These are phyloP conservation scores for Nematostella vectensis DNA, from an alignment of 92 coral and sea anemone species.

Conservation along the genomic window DNA sequence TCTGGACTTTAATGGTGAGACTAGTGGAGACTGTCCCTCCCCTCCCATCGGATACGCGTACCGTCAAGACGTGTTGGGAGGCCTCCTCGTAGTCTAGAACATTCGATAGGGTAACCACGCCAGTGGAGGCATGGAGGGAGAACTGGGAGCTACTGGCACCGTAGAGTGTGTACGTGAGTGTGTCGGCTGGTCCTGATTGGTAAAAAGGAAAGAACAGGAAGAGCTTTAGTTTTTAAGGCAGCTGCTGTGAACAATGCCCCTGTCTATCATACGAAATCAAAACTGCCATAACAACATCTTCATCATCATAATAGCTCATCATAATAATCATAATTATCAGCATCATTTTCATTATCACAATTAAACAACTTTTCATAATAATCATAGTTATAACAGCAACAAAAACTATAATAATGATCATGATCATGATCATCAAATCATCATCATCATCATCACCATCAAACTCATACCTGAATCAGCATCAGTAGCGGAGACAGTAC, in stretches of 20 bases:
- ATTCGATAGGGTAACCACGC: slow-evolving; percentile 43
- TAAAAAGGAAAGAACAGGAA: background rate
- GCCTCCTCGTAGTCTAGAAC: slow-evolving; percentile 49
- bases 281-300: no score
- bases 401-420: no score
- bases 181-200: slow-evolving; percentile 34
- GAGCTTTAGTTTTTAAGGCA: background rate
- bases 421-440: no score
- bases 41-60: slow-evolving; percentile 47
- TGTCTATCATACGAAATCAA: background rate
- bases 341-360: no score
- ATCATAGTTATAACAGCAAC: no score
- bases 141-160: slow-evolving; percentile 51
- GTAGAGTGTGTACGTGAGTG: slow-evolving; percentile 30
- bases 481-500: slow-evolving; percentile 17
- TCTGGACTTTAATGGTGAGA: slow-evolving; percentile 34
- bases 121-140: slow-evolving; percentile 45
- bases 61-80: slow-evolving; percentile 38
- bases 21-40: slow-evolving; percentile 45
- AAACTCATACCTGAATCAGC: slow-evolving; percentile 20
- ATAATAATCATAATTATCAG: no score
- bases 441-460: no score
- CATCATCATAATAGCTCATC: no score
- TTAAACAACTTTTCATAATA: no score
- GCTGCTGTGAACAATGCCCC: background rate